These are phyloP conservation scores for Sinodicranocentrus sp. DNA, from an alignment of 2,888 invertebrate genomes.

Conservation along the genomic window DNA sequence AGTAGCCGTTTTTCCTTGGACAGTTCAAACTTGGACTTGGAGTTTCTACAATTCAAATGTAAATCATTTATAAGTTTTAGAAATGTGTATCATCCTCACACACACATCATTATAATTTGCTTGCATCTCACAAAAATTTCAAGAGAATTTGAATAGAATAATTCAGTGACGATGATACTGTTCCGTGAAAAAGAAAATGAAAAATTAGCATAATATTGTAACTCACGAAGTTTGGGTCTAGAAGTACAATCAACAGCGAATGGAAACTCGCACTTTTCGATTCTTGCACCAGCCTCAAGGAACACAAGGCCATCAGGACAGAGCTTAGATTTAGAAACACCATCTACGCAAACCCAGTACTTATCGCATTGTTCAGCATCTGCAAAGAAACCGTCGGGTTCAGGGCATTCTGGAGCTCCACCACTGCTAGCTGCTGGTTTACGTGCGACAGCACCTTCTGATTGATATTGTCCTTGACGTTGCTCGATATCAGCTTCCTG, in stretches of 20 bases:
- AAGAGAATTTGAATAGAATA: background rate
- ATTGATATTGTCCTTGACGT: constrained; percentile 25
- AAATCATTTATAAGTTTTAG: constrained; percentile 19
- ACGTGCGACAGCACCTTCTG: background rate
- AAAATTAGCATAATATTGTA: constrained; percentile 4
- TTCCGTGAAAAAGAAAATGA: background rate
- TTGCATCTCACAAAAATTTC: no score
- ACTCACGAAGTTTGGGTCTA: constrained; percentile 89
- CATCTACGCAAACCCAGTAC: constrained; percentile 82
- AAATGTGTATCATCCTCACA: background rate
- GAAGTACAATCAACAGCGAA: constrained; percentile 88
- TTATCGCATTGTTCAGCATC: constrained; percentile 84
- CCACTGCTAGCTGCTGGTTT: background rate
- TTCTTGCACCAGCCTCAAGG: constrained; percentile 89
- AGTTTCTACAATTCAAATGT: constrained; percentile 83
- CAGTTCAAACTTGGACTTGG: constrained; percentile 88
- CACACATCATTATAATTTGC: no score
- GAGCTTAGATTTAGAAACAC: constrained; percentile 85
- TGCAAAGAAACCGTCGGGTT: constrained; percentile 78
- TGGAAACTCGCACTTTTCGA: constrained; percentile 85
- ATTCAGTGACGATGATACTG: no score
- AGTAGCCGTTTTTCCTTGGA: constrained; percentile 91
- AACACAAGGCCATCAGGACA: constrained; percentile 95
- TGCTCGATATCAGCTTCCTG: background rate
- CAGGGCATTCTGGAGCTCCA: constrained; percentile 78